Conservation (phyloP, 2,797 vertebrate species). For the Ammospiza maritima region DNA sequence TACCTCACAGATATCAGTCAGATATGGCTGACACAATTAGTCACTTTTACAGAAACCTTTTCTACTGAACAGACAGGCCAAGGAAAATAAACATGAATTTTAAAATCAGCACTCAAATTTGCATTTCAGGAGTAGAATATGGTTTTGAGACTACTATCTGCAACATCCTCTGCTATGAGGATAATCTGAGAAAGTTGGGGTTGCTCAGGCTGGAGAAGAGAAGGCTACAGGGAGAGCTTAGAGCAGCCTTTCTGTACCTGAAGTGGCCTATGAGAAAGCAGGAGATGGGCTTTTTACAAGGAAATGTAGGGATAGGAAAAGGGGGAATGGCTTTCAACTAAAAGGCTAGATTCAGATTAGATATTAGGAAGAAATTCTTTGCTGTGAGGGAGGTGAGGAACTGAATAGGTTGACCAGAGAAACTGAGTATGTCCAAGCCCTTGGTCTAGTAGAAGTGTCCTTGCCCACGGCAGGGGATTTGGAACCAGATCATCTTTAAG, state of each 20-base stretch:
- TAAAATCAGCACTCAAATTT: background rate
- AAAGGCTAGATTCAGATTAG: background rate
- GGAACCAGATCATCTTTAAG: background rate
- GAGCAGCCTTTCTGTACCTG: background rate
- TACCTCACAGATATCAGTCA: background rate
- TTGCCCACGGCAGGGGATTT: rapidly evolving
- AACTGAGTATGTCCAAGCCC: background rate
- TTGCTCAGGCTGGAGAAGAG: background rate
- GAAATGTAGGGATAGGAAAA: too few species aligned
- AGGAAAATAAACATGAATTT: background rate
- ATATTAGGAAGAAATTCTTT: background rate
- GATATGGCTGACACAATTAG: background rate
- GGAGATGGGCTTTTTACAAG: background rate
- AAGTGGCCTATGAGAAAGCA: background rate
- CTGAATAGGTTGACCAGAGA: background rate
- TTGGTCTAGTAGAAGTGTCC: background rate
- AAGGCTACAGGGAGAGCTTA: background rate
- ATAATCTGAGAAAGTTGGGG: background rate
- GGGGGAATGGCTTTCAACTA: background rate
- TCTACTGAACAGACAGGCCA: background rate
- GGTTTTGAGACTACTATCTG: background rate
- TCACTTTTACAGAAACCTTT: background rate
- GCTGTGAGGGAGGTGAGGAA: background rate
- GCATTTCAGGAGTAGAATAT: background rate
- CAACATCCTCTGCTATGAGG: background rate